A percentile compares a stretch with the other conserved stretches of the same genome.
Conservation (phyloP, 2,797 vertebrate genomes). For the Synanceia verrucosa region DNA sequence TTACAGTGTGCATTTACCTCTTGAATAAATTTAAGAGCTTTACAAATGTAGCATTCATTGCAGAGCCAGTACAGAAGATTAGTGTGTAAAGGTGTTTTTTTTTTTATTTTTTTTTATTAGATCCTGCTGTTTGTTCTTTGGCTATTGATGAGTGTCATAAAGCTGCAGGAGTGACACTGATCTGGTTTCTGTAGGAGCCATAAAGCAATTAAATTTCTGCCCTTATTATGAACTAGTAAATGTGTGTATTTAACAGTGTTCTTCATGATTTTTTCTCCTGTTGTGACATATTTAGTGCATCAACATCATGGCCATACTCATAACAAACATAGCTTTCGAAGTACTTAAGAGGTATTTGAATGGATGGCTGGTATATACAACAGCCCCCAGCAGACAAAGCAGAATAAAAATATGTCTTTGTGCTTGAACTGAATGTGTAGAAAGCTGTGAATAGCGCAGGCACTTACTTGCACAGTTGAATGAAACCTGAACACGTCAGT, state of each 20-base stretch:
- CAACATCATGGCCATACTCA: background rate
- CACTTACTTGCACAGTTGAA: no score
- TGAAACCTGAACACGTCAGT: background rate
- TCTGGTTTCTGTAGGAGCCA: background rate
- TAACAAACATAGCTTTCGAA: background rate
- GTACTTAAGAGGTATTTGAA: background rate
- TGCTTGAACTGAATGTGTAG: background rate
- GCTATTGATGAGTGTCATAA: background rate
- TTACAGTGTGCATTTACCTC: no score
- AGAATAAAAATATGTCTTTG: background rate
- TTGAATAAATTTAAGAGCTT: background rate
- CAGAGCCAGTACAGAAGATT: background rate
- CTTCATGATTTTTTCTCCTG: background rate
- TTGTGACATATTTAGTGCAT: background rate
- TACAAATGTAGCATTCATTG: background rate
- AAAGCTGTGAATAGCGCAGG: background rate
- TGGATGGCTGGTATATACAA: background rate
- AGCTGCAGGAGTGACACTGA: background rate
- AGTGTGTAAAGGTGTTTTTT: background rate
- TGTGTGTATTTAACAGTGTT: background rate
- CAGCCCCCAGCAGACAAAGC: background rate
- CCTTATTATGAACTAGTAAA: background rate
- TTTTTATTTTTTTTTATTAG: background rate
- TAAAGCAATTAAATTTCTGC: slow-evolving; percentile 2
- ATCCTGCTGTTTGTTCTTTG: background rate